Base-by-base conservation (phyloP, 2,888 invertebrate genomes). In the Spisula subtruncata region DNA sequence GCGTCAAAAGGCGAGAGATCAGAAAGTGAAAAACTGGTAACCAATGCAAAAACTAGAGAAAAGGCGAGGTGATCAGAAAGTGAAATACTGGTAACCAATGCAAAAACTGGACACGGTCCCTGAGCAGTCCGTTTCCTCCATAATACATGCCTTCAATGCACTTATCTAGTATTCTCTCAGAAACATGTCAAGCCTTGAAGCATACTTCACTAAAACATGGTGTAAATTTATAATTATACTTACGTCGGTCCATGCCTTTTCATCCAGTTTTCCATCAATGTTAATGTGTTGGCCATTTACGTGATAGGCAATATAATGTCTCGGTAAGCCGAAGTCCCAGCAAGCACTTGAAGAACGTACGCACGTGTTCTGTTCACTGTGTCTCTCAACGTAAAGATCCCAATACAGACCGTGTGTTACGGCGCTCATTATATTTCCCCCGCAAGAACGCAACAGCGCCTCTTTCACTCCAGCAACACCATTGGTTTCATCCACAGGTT, bases 171-270 rank as follows among this genome's bases (percentile, higher is more conserved):
- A n/a, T n/a, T n/a, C n/a, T n/a, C n/a, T n/a, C n/a, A n/a, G n/a
- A n/a, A n/a, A n/a, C n/a, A n/a, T n/a, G n/a, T n/a, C n/a, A n/a
- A n/a, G n/a, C n/a, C n/a, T n/a, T n/a, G n/a, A 41, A 41, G 4
- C 41, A 41, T 5, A 41, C 41, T n/a, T n/a, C n/a, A n/a, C 41
- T 41, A 41, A 41, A 41, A 41, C 41, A 41, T 2, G 41, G 41
- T 41, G 41, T 2, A 5, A 41, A 41, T 8, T 41, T 41, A 5
- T 41, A 41, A 41, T 41, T 41, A 41, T 51, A 29, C 56, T 25
- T 87, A 94, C 95, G 48, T 93, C 94, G 25, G 89, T 90, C 95
- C 95, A 95, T 0, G 95, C 95, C 25, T 87, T 90, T n/a, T 95
- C 95, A 18, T 95, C 93, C 60, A 95, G 86, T 35, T 91, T 90